Percentiles rank a stretch among this genome's conserved stretches.
phyloP scores from a whole-genome alignment of 2,797 vertebrate species.

The Choloepus didactylus region DNA sequence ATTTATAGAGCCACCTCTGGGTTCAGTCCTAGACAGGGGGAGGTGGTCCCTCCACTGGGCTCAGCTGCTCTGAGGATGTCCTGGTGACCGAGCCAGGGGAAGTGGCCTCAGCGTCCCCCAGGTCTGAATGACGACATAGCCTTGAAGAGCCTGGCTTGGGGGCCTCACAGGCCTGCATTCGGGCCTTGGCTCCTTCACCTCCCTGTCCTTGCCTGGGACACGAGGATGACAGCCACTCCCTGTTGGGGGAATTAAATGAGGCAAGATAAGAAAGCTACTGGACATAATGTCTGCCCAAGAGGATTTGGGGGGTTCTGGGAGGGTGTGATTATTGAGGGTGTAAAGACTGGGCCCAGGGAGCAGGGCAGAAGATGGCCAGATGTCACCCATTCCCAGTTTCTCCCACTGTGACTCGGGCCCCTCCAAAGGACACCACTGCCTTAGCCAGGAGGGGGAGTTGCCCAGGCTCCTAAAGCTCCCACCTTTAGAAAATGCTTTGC shows the following conservation, averaged over 20 bases:
- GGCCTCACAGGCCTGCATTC: neutral
- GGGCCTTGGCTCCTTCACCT: neutral
- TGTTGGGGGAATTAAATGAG: neutral
- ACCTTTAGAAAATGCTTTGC: neutral
- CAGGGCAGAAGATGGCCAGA: neutral
- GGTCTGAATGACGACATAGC: neutral
- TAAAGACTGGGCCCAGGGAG: neutral
- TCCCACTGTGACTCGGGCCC: neutral
- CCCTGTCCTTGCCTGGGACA: neutral
- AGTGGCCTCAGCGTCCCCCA: neutral
- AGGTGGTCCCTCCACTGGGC: neutral
- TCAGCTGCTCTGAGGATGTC: neutral
- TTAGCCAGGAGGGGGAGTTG: neutral
- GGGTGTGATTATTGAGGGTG: too few species aligned
- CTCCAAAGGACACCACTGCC: neutral
- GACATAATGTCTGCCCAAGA: accelerated
- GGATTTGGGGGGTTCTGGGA: accelerated
- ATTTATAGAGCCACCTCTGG: neutral
- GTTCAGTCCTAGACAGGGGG: neutral
- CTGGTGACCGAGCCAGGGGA: neutral
- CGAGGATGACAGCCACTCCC: neutral
- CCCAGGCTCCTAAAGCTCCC: neutral
- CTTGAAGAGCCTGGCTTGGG: neutral
- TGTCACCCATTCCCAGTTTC: neutral
- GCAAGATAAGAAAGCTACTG: neutral